A percentile compares a stretch with the other conserved stretches of the same genome.
These are phyloP conservation scores for Ursus arctos DNA, from an alignment of 2,113 vertebrate genomes.

Conservation along the genomic window DNA sequence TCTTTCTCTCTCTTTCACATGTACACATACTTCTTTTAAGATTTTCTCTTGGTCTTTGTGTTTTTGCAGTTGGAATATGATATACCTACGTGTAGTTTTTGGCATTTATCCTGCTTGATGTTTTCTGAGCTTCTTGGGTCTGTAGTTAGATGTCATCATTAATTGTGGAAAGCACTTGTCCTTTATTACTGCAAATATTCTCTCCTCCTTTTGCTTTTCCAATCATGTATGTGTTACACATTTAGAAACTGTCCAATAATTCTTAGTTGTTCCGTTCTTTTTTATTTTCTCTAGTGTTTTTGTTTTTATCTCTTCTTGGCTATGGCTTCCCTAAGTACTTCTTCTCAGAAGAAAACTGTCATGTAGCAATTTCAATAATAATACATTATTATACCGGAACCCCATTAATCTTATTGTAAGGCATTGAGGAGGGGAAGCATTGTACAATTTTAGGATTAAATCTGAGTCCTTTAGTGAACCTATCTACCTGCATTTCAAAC, in stretches of 20 bases:
- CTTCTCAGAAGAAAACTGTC: not conserved
- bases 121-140: not conserved
- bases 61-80: not conserved
- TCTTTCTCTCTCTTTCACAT: not conserved
- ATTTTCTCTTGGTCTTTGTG: not conserved
- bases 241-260: not conserved
- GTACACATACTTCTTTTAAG: not conserved
- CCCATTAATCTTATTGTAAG: not conserved
- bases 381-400: not conserved
- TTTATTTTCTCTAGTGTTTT: not conserved
- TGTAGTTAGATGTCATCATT: not conserved
- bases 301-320: not conserved
- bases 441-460: not conserved
- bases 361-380: not conserved
- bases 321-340: not conserved
- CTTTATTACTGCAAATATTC: not conserved
- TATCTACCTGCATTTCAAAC: not conserved
- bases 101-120: not conserved
- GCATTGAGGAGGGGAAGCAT: not conserved
- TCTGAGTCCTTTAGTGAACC: not conserved
- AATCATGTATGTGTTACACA: too few relatives aligned
- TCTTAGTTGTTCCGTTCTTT: not conserved
- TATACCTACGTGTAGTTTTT: not conserved
- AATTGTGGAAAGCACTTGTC: not conserved
- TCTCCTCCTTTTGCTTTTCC: not conserved